These are phyloP conservation scores for Calephelis perditalis DNA, from an alignment of 2,888 invertebrate species.

Conservation along the genomic window DNA sequence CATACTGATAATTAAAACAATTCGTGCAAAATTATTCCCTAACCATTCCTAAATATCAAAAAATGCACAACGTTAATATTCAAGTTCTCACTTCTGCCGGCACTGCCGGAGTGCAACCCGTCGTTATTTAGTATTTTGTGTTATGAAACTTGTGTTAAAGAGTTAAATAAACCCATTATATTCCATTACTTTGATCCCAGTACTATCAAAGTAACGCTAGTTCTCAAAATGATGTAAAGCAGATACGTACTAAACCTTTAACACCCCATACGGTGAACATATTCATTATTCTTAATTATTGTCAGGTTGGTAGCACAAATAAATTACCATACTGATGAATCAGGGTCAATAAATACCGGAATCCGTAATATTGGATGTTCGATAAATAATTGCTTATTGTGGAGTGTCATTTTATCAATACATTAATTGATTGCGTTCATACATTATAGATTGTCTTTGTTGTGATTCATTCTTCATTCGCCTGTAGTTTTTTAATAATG, in stretches of 20 bases:
- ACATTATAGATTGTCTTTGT: conserved; percentile 7
- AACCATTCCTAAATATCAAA: too few species aligned
- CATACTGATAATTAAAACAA: too few species aligned
- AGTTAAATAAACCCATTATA: too few species aligned
- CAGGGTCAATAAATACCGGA: conserved; percentile 31
- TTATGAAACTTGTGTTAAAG: too few species aligned
- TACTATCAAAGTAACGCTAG: conserved; percentile 24
- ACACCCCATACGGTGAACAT: conserved; percentile 39
- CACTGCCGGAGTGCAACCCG: too few species aligned
- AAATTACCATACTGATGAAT: conserved; percentile 46
- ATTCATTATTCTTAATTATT: conserved; percentile 54
- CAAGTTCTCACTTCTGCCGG: too few species aligned
- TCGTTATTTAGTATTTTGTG: too few species aligned
- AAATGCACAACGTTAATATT: too few species aligned
- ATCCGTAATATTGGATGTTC: conserved; percentile 22
- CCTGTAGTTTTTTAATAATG: too few species aligned
- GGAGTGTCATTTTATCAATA: conserved; percentile 16
- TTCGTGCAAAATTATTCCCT: too few species aligned
- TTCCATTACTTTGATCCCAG: too few species aligned
- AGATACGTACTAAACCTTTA: conserved; percentile 26
- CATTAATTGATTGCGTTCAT: conserved; percentile 8
- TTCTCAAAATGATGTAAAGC: too few species aligned
- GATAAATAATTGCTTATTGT: conserved; percentile 21
- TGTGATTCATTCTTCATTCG: not conserved
- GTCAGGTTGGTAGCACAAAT: conserved; percentile 44